Evolutionary conservation across 2,888 invertebrate genomes (phyloP), one percentile per base, ranked within the genome.

Genomic region (Tetragnatha montana): DNA sequence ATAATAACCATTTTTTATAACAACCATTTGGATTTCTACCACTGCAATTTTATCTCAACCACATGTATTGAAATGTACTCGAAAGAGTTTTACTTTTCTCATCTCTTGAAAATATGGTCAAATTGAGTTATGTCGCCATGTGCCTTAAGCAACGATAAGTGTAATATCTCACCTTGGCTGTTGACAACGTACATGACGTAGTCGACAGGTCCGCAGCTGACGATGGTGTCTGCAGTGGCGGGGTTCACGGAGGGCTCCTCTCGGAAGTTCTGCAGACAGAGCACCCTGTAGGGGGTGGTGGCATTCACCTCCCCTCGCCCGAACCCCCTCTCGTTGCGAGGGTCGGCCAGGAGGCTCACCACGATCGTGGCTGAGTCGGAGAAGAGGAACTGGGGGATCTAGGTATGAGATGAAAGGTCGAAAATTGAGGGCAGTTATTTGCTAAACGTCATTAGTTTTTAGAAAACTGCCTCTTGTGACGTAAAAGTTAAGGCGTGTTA

Each of bases 311-410:
- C 91, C 6, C 91, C 91, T 35, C 87, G 81, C 0, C 92, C 92
- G 76, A 91, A 92, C 6, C 91, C 91, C 10, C 92, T 87, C 22
- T 89, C 85, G 73, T 92, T 91, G 10, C 88, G 79, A 35, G 92
- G 92, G 82, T 92, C 92, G 8, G 91, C 91, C 22, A 91, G 74
- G 2, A 92, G 60, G 10, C 91, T 92, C 49, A 92, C 88, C 8
- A 87, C 90, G n/a, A 92, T 82, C 4, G 84, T 87, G 1, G 92
- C 88, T 47, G 91, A 86, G 19, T 92, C 91, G 6, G 91, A 87
- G 80, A 92, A 92, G 50, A 92, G 75, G 74, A 92, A 90, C 73
- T 91, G 89, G 10, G 91, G 91, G 71, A 91, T 86, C 91, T 91
- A 35, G 2, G 84, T 91, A 60, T 8, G 83, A 21, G 21, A n/a